phyloP scores from a whole-genome alignment of 2,888 invertebrate species.

The Chrysodeixis includens region DNA sequence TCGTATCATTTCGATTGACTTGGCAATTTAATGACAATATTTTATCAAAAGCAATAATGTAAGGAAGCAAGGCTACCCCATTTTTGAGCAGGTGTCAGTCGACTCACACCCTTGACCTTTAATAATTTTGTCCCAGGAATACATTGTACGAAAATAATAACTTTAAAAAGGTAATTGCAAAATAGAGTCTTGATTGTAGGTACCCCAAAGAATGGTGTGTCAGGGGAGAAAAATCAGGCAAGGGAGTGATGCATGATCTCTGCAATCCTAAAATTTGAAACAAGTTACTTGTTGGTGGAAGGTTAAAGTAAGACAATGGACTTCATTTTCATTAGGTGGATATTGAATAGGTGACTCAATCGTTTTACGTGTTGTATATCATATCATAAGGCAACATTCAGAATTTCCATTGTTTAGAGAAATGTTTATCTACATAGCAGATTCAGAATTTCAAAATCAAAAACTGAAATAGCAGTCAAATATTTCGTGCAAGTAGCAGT shows the following conservation, averaged over 20 bases:
- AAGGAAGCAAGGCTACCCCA: slow-evolving; percentile 7
- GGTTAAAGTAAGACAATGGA: background rate
- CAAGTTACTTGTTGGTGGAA: background rate
- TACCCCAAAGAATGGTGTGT: background rate
- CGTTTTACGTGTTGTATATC: background rate
- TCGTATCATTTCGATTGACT: background rate
- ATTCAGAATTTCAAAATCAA: background rate
- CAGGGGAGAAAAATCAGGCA: no score
- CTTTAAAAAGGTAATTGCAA: slow-evolving; percentile 1
- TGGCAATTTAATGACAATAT: background rate
- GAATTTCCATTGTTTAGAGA: slow-evolving; percentile 6
- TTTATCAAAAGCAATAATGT: background rate
- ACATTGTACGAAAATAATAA: slow-evolving; percentile 9
- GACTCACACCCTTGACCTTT: slow-evolving; percentile 30
- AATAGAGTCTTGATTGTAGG: background rate
- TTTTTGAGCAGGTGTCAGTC: slow-evolving; percentile 37
- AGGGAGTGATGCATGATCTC: background rate
- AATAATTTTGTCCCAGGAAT: slow-evolving; percentile 21
- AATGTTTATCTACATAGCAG: background rate
- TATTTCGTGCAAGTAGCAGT: background rate
- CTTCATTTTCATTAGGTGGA: background rate
- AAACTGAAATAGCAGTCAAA: background rate
- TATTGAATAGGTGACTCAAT: background rate
- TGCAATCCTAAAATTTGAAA: no score
- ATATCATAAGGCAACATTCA: background rate